phyloP scores from a whole-genome alignment of 1,140 invertebrate species.

The Lordiphosa stackelbergi region DNA sequence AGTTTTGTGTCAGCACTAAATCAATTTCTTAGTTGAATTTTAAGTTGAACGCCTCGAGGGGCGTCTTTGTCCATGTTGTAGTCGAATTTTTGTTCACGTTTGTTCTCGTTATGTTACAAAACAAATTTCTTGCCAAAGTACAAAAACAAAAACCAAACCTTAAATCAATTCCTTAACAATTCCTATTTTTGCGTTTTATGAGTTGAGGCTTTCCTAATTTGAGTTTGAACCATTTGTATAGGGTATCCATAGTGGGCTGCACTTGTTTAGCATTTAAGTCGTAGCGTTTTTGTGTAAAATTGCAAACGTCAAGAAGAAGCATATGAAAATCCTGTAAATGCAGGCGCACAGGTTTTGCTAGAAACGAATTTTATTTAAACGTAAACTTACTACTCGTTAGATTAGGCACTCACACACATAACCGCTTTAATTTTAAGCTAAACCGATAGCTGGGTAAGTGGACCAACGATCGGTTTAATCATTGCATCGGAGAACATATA shows the following conservation, averaged over 20 bases:
- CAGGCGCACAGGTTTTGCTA: conserved; percentile 55
- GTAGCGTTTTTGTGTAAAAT: conserved; percentile 5
- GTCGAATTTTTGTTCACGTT: conserved; percentile 74
- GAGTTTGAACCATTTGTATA: conserved; percentile 6
- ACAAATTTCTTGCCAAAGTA: conserved; percentile 72
- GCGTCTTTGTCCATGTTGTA: conserved; percentile 63
- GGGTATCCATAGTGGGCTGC: conserved; percentile 21
- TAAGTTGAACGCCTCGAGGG: conserved; percentile 46
- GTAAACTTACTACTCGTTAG: conserved; percentile 14
- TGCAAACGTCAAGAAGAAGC: conserved; percentile 22
- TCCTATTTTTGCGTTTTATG: conserved; percentile 39
- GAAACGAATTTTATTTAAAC: conserved; percentile 64
- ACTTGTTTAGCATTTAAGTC: conserved; percentile 45
- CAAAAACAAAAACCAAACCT: conserved; percentile 45
- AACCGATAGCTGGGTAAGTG: conserved; percentile 70
- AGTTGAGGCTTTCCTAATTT: conserved; percentile 23
- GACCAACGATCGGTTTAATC: conserved; percentile 71
- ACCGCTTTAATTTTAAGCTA: conserved; percentile 16
- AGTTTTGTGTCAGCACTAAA: conserved; percentile 47
- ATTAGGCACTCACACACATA: no score
- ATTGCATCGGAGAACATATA: conserved; percentile 12
- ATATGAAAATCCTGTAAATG: conserved; percentile 13
- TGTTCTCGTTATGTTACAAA: conserved; percentile 70
- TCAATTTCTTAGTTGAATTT: conserved; percentile 74
- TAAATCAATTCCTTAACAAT: conserved; percentile 72